Percentiles rank a stretch among this genome's conserved stretches.
Conservation (phyloP, 2,888 invertebrate genomes). For the Latrodectus hesperus region DNA sequence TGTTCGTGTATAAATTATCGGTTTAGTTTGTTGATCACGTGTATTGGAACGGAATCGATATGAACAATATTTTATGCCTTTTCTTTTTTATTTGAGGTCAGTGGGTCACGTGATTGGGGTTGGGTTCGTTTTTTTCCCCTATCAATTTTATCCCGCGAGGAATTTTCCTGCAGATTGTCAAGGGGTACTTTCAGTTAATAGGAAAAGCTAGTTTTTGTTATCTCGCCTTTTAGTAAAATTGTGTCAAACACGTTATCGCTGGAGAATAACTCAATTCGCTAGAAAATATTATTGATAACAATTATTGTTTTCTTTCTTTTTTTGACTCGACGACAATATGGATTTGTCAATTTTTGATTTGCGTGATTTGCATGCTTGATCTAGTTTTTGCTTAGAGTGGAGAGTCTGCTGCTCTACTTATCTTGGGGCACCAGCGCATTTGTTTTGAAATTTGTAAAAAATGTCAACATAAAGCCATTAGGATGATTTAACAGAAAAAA, state of each 20-base stretch:
- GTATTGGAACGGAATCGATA: not conserved
- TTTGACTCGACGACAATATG: not conserved
- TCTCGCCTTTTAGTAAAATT: not conserved
- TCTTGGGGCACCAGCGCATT: too few species aligned
- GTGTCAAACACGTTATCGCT: not conserved
- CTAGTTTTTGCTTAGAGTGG: not conserved
- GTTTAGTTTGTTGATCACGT: not conserved
- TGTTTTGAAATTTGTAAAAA: too few species aligned
- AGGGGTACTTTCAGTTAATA: not conserved
- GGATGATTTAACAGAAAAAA: too few species aligned
- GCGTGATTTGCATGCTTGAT: not conserved
- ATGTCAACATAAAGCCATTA: too few species aligned
- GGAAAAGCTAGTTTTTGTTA: not conserved
- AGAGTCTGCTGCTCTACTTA: too few species aligned
- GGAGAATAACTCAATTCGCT: not conserved
- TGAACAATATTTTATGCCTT: not conserved
- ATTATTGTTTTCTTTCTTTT: not conserved
- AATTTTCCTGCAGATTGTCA: constrained; percentile 3
- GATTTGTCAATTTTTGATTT: not conserved
- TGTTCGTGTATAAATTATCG: too few species aligned
- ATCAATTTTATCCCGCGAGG: constrained; percentile 17
- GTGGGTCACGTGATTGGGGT: constrained; percentile 43
- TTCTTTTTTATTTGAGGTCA: constrained; percentile 57
- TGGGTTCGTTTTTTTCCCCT: constrained; percentile 34
- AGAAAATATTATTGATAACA: not conserved